Base-by-base conservation (phyloP, 1,140 invertebrate species). In the Parasteatoda tepidariorum region DNA sequence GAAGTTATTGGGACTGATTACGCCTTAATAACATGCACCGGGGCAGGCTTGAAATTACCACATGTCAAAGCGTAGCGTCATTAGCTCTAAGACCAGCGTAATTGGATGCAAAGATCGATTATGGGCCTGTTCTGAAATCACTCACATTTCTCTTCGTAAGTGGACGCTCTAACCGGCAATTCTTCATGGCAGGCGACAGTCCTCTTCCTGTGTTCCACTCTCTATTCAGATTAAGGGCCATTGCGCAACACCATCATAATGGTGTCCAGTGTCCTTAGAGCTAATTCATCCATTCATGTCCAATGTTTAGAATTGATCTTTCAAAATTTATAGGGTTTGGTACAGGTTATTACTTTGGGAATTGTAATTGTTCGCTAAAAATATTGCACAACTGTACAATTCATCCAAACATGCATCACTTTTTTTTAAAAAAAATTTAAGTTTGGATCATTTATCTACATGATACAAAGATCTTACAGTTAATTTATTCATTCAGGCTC, bases 1-100 rank as follows among this genome's bases (percentile, higher is more conserved):
- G 57, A 13, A 24, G n/a, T 7, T 30, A n/a, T n/a, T 33, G 15
- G 30, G 61, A 33, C 61, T 64, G 61, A 64, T 64, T 64, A 64
- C 18, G 4, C 5, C 61, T n/a, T 64, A 64, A 64, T 64, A 64
- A 64, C 61, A 64, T 64, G 61, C 61, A 64, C 31, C 61, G 61
- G 38, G 38, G 61, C 61, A 30, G 30, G 61, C 15, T 31, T 26
- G 30, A 64, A 64, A 64, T 64, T 64, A 31, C 61, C 26, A 33
- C 30, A 64, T 64, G 61, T 64, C 61, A 64, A 33, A 26, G 61
- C 11, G 30, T 64, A 64, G 26, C 61, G 28, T 26, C 30, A 64
- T 64, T 64, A 64, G 26, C 13, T 6, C 26, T n/a, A 26, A 64
- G 26, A 33, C 61, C 26, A 28, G 15, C 61, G 26, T 64, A 64